These are phyloP conservation scores for Grapholita molesta DNA, from an alignment of 1,140 invertebrate species.

Conservation along the genomic window DNA sequence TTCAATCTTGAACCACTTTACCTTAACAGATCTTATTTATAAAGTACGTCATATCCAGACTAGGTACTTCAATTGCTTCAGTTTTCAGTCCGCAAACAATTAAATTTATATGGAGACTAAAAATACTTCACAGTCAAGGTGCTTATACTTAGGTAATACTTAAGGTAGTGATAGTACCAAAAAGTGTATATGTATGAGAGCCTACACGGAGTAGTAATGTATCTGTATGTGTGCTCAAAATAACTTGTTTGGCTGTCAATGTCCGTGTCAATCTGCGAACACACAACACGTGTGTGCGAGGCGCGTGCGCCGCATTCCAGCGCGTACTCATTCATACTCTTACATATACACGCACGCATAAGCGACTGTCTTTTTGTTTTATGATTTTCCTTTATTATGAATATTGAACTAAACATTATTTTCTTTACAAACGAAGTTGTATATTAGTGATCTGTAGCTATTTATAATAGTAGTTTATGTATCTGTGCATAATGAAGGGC, in stretches of 20 bases:
- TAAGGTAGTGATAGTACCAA: constrained; percentile 18
- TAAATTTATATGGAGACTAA: too few relatives aligned
- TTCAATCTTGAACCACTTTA: too few relatives aligned
- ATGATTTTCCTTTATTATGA: background rate
- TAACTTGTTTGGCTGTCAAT: constrained; percentile 58
- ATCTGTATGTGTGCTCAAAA: constrained; percentile 47
- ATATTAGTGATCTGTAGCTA: too few relatives aligned
- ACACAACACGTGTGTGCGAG: constrained; percentile 39
- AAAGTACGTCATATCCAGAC: too few relatives aligned
- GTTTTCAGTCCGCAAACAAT: too few relatives aligned
- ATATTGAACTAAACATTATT: background rate
- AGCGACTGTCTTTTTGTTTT: background rate
- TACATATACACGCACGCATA: constrained; percentile 22
- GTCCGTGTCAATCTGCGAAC: constrained; percentile 32
- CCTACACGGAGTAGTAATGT: constrained; percentile 36
- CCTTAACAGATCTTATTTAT: too few relatives aligned
- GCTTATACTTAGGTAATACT: constrained; percentile 31
- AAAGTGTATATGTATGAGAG: constrained; percentile 35
- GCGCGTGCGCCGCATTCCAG: constrained; percentile 67
- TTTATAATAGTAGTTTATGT: too few relatives aligned
- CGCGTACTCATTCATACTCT: constrained; percentile 66
- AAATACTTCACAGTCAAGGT: background rate
- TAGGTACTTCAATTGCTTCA: too few relatives aligned
- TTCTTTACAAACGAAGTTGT: too few relatives aligned
- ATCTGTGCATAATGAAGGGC: too few relatives aligned